phyloP scores from a whole-genome alignment of 2,888 invertebrate species.

The Leptarthrus brevirostris region DNA sequence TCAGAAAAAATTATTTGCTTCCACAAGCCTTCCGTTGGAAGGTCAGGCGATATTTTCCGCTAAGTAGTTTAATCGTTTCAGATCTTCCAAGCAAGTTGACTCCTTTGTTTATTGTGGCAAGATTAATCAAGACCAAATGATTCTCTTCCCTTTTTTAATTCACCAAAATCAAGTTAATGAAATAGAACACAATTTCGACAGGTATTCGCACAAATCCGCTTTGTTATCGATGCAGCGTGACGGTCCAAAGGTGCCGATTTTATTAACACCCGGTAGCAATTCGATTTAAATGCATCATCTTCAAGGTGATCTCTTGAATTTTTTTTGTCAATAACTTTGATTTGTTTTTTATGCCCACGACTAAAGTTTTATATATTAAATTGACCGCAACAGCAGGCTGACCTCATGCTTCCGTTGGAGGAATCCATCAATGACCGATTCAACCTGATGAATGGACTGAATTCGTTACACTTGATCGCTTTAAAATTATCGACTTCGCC shows the following conservation, averaged over 20 bases:
- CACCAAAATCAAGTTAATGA: too few species aligned
- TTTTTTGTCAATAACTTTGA: neutral
- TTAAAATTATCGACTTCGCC: slow-evolving; percentile 43
- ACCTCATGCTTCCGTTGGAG: slow-evolving; percentile 38
- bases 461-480: slow-evolving; percentile 48
- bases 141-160: too few species aligned
- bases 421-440: slow-evolving; percentile 29
- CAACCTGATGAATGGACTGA: slow-evolving; percentile 51
- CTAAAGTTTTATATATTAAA: slow-evolving; percentile 57
- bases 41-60: too few species aligned
- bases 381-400: slow-evolving; percentile 49
- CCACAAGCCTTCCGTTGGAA: too few species aligned
- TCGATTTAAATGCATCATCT: slow-evolving; percentile 1
- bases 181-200: too few species aligned
- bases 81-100: too few species aligned
- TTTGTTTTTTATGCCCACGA: slow-evolving; percentile 38
- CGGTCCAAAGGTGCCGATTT: slow-evolving; percentile 21
- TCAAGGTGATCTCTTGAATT: neutral
- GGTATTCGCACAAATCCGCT: too few species aligned
- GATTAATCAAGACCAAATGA: too few species aligned
- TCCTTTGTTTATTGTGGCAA: too few species aligned
- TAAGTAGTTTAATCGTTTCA: too few species aligned
- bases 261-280: slow-evolving; percentile 23
- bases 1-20: too few species aligned
- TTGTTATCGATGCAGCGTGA: neutral